Percentiles rank a stretch among this genome's conserved stretches.
Conservation (phyloP, 2,113 vertebrate genomes). For the Mus spicilegus region DNA sequence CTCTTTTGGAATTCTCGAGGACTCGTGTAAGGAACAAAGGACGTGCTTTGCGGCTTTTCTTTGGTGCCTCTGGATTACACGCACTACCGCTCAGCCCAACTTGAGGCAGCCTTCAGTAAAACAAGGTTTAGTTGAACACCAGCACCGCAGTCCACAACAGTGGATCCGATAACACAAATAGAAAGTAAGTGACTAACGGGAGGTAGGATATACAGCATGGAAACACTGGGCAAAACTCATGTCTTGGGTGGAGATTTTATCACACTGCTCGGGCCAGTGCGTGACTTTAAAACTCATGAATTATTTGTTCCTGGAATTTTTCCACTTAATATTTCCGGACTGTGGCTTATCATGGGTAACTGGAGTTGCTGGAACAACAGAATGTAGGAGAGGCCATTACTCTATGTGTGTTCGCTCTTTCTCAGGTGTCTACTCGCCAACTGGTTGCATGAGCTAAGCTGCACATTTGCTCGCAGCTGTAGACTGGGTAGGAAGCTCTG, state of each 20-base stretch:
- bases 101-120: neutral
- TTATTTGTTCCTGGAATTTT: neutral
- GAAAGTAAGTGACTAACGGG: neutral
- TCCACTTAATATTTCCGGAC: neutral
- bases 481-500: neutral
- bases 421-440: rapidly evolving
- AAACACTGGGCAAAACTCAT: neutral
- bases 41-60: neutral
- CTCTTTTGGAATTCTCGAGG: neutral
- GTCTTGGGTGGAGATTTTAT: neutral
- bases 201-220: neutral
- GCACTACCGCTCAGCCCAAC: neutral
- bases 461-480: neutral
- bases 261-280: neutral
- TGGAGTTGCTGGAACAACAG: neutral
- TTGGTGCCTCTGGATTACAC: neutral
- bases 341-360: neutral
- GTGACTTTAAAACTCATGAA: neutral
- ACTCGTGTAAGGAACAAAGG: neutral
- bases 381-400: no score
- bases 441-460: neutral
- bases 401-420: neutral
- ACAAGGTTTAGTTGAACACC: neutral
- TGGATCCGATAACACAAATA: neutral
- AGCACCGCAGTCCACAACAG: neutral